Evolutionary conservation across 2,888 invertebrate species (phyloP), one percentile per base, ranked within the genome.

Genomic region (Geophilus truncorum): DNA sequence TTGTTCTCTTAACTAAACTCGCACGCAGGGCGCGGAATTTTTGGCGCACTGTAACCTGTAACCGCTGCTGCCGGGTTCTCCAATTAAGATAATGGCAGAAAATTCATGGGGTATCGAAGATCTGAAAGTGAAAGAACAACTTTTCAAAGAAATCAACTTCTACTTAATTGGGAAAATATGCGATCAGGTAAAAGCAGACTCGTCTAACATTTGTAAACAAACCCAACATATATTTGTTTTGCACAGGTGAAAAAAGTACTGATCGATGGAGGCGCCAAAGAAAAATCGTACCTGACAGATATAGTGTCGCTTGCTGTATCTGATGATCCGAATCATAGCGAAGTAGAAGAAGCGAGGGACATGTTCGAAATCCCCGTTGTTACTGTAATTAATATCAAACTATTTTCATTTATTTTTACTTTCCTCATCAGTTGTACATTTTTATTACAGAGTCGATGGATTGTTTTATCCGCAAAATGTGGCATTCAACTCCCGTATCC

Each of bases 331-430:
- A 91, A 93, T 85, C 95, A 95, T 87, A 93, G 91, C 85, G 96
- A 96, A 87, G 90, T 97, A 84, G 92, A 92, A 81, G 95, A 96
- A 89, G 96, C 96, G 10, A 92, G 93, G 86, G 97, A 98, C 86
- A 90, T 98, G 18, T 98, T 96, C 88, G 96, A 95, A 88, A 92
- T 96, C 81, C 96, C 96, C 82, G 94, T 96, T 83, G 93, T 97
- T 80, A 93, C 92, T 76, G 88, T 88, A 83, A n/a, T n/a, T n/a
- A n/a, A n/a, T n/a, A n/a, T n/a, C n/a, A n/a, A n/a, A n/a, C n/a
- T n/a, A n/a, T n/a, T n/a, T n/a, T n/a, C n/a, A n/a, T n/a, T n/a
- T n/a, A n/a, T n/a, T n/a, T n/a, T n/a, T n/a, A n/a, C n/a, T n/a
- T n/a, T n/a, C n/a, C n/a, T n/a, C n/a, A n/a, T n/a, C n/a, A n/a